phyloP scores from a whole-genome alignment of 1,140 invertebrate genomes.

The Halyomorpha halys region DNA sequence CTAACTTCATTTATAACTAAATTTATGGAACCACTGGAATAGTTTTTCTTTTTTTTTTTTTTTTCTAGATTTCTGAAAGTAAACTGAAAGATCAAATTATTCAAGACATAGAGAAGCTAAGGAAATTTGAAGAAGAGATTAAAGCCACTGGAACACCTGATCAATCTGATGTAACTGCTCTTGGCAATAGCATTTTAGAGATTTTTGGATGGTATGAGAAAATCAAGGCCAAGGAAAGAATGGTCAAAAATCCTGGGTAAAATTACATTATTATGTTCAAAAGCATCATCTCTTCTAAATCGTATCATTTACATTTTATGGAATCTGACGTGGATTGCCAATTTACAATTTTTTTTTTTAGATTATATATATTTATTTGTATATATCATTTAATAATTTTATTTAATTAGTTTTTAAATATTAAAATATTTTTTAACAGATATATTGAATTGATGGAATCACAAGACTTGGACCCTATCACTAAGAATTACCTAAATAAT shows the following conservation, averaged over 20 bases:
- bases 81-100: background rate
- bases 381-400: too few species aligned
- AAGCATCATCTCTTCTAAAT: too few species aligned
- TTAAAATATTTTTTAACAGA: conserved; percentile 31
- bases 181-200: conserved; percentile 14
- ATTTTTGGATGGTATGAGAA: conserved; percentile 22
- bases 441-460: conserved; percentile 40
- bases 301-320: too few species aligned
- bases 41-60: background rate
- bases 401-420: too few species aligned
- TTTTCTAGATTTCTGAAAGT: conserved; percentile 11
- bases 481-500: conserved; percentile 42
- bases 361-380: too few species aligned
- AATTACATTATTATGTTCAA: too few species aligned
- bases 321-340: too few species aligned
- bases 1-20: too few species aligned
- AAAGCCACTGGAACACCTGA: conserved; percentile 18
- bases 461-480: conserved; percentile 46
- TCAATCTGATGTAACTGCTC: conserved; percentile 36
- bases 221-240: conserved; percentile 13
- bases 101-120: conserved; percentile 3
- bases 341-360: too few species aligned
- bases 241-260: background rate
- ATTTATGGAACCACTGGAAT: too few species aligned
- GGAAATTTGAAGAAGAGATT: conserved; percentile 20